Conservation (phyloP, 2,797 vertebrate genomes). For the Coracias cyanogaster region DNA sequence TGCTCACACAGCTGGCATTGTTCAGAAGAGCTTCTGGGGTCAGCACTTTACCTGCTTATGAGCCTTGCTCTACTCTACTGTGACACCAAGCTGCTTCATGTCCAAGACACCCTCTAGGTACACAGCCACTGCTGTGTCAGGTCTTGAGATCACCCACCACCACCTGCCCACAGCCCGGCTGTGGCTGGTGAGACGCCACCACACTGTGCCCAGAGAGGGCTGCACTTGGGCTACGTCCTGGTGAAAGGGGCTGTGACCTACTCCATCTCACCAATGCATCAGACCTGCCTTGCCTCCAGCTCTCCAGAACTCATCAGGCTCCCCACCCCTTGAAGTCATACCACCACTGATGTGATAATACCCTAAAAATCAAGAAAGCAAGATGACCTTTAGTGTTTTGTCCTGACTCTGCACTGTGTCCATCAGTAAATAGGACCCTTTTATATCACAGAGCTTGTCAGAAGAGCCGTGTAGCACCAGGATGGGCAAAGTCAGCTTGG, state of each 20-base stretch:
- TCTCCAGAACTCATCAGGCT: neutral
- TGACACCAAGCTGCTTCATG: neutral
- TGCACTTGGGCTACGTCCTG: neutral
- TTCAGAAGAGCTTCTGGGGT: neutral
- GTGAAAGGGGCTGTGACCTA: neutral
- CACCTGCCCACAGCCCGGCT: neutral
- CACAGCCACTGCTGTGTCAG: neutral
- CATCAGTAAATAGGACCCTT: conserved; percentile 89
- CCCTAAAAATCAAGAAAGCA: neutral
- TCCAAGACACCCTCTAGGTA: neutral
- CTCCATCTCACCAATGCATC: neutral
- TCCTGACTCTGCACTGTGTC: conserved; percentile 88
- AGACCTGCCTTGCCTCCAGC: neutral
- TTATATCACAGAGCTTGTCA: conserved; percentile 93
- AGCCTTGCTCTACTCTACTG: neutral
- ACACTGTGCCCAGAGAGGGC: neutral
- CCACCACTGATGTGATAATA: neutral
- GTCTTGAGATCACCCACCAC: neutral
- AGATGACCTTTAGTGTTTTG: conserved; percentile 91
- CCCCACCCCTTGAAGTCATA: neutral
- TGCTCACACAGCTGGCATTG: neutral
- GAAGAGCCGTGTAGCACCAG: conserved; percentile 91
- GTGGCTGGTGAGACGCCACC: neutral
- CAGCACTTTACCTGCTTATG: neutral
- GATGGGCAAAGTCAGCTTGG: conserved; percentile 89